A percentile compares a stretch with the other conserved stretches of the same genome.
These are phyloP conservation scores for Sipha flava DNA, from an alignment of 1,140 invertebrate species.

Conservation along the genomic window DNA sequence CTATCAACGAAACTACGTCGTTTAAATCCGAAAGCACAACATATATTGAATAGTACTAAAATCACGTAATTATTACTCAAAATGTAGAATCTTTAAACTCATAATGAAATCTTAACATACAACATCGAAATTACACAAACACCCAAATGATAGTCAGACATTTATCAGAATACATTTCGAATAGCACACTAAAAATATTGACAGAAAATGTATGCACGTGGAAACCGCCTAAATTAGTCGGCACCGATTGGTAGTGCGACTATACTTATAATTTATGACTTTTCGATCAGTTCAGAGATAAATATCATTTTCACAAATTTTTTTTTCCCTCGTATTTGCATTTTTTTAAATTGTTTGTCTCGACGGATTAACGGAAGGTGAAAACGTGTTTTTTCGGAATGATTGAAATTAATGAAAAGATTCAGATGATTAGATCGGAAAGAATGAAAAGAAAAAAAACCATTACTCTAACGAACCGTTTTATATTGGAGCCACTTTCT, in stretches of 20 bases:
- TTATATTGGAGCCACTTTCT: conserved; percentile 9
- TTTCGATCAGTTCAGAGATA: background rate
- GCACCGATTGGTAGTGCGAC: background rate
- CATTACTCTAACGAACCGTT: conserved; percentile 18
- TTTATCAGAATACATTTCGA: background rate
- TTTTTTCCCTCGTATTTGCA: background rate
- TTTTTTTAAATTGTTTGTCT: background rate
- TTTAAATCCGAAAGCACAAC: too few relatives aligned
- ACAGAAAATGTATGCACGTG: background rate
- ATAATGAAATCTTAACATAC: too few relatives aligned
- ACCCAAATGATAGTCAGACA: background rate
- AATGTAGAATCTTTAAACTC: too few relatives aligned
- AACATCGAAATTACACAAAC: too few relatives aligned
- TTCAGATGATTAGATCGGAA: conserved; percentile 1
- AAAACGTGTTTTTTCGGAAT: background rate
- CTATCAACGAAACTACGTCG: too few relatives aligned
- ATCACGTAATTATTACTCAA: too few relatives aligned
- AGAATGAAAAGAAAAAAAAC: background rate
- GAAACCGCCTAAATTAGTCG: background rate
- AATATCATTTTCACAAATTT: background rate
- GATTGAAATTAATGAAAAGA: conserved; percentile 2
- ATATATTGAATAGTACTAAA: too few relatives aligned
- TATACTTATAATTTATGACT: background rate
- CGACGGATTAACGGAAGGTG: background rate
- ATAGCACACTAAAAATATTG: background rate